Conservation (phyloP, 1,140 invertebrate species). For the Muscidifurax raptorellus region DNA sequence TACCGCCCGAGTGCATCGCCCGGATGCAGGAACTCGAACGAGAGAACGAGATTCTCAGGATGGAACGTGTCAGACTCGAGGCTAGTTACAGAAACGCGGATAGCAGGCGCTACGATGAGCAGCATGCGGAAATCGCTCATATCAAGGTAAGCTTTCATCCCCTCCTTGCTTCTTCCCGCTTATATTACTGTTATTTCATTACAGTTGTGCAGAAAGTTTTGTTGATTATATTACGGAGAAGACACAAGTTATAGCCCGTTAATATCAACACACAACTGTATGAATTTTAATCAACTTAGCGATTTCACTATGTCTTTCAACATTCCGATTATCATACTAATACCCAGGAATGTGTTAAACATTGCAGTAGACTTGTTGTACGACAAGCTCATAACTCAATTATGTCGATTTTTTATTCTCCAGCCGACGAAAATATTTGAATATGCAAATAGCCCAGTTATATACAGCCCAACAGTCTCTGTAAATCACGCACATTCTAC, state of each 20-base stretch:
- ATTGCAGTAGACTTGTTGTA: not conserved
- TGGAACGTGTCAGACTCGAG: slow-evolving; percentile 66
- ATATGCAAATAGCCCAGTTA: not conserved
- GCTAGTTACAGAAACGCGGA: slow-evolving; percentile 60
- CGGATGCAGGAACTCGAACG: slow-evolving; percentile 71
- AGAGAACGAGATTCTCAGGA: slow-evolving; percentile 66
- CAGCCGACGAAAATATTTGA: not conserved
- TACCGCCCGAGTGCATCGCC: slow-evolving; percentile 57
- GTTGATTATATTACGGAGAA: not conserved
- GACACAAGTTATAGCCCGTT: not conserved
- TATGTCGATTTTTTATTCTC: too few relatives aligned
- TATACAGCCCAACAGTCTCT: not conserved
- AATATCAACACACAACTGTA: not conserved
- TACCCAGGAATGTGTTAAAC: not conserved
- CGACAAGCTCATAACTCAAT: not conserved
- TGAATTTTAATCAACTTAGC: not conserved
- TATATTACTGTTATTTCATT: not conserved
- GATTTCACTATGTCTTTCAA: too few relatives aligned
- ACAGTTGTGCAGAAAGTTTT: not conserved
- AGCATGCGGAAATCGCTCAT: slow-evolving; percentile 62
- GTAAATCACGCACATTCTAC: not conserved
- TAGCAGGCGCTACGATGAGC: slow-evolving; percentile 64
- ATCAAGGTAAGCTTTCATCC: slow-evolving; percentile 64
- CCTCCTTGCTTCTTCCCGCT: not conserved
- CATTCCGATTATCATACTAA: not conserved